Evolutionary conservation across 1,140 invertebrate species (phyloP), one percentile per base, ranked within the genome.

Genomic region (Zaprionus lachaisei): DNA sequence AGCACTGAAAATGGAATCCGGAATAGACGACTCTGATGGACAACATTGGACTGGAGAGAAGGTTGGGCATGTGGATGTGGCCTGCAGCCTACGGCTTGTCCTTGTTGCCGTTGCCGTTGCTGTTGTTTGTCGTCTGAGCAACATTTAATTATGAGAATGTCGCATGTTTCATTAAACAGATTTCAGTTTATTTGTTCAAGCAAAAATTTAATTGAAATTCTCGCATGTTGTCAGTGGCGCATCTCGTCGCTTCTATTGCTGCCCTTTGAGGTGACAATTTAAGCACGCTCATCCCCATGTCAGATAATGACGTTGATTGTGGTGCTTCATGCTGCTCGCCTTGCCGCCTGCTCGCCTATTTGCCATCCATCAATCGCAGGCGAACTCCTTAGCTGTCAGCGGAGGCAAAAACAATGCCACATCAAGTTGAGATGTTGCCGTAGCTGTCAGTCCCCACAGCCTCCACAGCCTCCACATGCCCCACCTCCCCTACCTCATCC

Each of bases 231-330:
- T 63, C 61, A 55, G 24, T 37, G 61, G 28, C 20, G 4, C 44
- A 5, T 14, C 44, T 17, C 24, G 17, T 14, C 11, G 22, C 20
- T 47, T 4, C 26, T 34, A 2, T 14, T n/a, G 5, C 6, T 24
- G n/a, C 22, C 55, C 57, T 81, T 75, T 80, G 66, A 77, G 83
- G 80, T 87, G 80, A 86, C 72, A 87, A 79, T 86, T 87, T 86
- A 87, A 86, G 83, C 80, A 87, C 69, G 77, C 80, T 83, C 77
- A 77, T 75, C 80, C 77, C 84, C 80, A 80, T 9, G 41, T 60
- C 77, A 72, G 70, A 89, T 80, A 86, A 86, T 83, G 83, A 86
- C 84, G 77, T 83, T 83, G 84, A 86, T 89, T 83, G 77, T 83
- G 83, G 62, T 71, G 68, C 75, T 68, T 55, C 44, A 73, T 60